Percentiles rank a stretch among this genome's conserved stretches.
phyloP scores from a whole-genome alignment of 2,797 vertebrate species.

The Hippopotamyrus pictus region DNA sequence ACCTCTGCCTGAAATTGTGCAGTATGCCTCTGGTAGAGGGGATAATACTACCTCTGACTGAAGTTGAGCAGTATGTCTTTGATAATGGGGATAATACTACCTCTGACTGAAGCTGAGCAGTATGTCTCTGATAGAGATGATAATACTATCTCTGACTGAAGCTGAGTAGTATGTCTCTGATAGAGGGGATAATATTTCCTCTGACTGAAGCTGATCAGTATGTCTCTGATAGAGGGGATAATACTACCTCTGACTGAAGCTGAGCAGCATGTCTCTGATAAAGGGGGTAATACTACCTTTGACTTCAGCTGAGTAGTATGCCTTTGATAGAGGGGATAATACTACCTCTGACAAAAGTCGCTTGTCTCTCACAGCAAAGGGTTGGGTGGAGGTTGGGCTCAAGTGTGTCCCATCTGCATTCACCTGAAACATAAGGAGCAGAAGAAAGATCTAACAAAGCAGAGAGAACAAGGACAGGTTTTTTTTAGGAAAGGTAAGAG shows the following conservation, averaged over 20 bases:
- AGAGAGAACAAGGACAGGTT: background rate
- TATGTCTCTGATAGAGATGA: background rate
- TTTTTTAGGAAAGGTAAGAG: constrained; percentile 18
- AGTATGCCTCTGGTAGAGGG: background rate
- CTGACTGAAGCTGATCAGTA: background rate
- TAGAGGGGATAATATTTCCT: background rate
- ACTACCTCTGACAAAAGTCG: constrained; percentile 38
- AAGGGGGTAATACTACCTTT: background rate
- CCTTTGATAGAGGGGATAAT: background rate
- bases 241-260: background rate
- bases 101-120: background rate
- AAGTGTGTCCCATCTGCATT: background rate
- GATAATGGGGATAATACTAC: background rate
- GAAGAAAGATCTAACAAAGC: constrained; percentile 1
- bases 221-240: background rate
- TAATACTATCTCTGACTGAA: background rate
- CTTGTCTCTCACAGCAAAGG: constrained; percentile 24
- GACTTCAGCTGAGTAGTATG: background rate
- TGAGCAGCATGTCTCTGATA: background rate
- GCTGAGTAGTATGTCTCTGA: background rate
- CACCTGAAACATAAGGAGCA: constrained; percentile 20
- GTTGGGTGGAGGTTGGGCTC: constrained; percentile 15
- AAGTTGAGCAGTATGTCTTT: background rate
- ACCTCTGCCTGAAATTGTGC: background rate
- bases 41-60: constrained; percentile 26